Conservation (phyloP, 2,797 vertebrate species). For the Siniperca obscura region DNA sequence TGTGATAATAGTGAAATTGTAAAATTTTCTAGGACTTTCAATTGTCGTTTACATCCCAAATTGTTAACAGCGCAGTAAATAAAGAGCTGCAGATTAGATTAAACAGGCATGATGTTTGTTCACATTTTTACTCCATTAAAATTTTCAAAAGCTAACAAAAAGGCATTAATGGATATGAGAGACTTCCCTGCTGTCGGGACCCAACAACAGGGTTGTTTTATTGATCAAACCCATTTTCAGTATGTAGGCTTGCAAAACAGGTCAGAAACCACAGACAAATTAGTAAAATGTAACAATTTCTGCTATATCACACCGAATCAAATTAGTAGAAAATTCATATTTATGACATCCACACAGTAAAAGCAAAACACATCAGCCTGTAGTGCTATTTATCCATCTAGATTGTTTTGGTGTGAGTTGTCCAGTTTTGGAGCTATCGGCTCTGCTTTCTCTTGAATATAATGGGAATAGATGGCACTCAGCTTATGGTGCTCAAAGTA, state of each 20-base stretch:
- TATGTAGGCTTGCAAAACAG: not conserved
- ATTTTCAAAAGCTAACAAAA: not conserved
- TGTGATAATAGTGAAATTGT: not conserved
- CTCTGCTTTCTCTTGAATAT: too few relatives aligned
- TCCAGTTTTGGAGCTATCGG: too few relatives aligned
- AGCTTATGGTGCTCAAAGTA: too few relatives aligned
- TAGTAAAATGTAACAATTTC: not conserved
- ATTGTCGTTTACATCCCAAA: not conserved
- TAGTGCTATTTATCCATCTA: too few relatives aligned
- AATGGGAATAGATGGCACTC: too few relatives aligned
- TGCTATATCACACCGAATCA: not conserved
- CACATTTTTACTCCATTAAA: not conserved
- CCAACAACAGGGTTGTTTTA: too few relatives aligned
- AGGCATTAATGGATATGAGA: too few relatives aligned
- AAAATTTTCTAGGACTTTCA: not conserved
- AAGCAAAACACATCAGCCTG: not conserved
- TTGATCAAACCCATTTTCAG: not conserved
- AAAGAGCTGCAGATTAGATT: not conserved
- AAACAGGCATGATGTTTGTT: not conserved
- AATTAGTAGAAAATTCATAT: not conserved
- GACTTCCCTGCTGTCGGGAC: too few relatives aligned
- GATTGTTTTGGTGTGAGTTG: too few relatives aligned
- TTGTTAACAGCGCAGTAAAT: not conserved
- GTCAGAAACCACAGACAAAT: not conserved
- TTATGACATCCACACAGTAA: not conserved